Percentiles rank a stretch among this genome's conserved stretches.
These are phyloP conservation scores for Archips crataeganus DNA, from an alignment of 2,888 invertebrate genomes.

Conservation along the genomic window DNA sequence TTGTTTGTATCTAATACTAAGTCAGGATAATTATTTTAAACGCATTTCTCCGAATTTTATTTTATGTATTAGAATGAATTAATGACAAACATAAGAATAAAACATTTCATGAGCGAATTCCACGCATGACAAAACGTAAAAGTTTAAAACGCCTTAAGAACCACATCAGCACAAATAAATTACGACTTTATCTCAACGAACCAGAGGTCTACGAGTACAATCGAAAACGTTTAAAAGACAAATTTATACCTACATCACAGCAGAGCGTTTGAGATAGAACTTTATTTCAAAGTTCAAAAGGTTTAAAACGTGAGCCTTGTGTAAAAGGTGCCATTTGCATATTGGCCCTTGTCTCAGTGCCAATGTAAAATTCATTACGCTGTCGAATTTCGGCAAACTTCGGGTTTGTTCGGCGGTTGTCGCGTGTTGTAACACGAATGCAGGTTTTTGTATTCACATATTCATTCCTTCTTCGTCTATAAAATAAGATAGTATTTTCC, in stretches of 20 bases:
- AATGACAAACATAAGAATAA: conserved; percentile 4
- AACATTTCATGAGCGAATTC: conserved; percentile 3
- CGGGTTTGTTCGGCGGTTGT: conserved; percentile 9
- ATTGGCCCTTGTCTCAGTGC: conserved; percentile 14
- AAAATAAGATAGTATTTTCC: no score
- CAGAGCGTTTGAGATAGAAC: neutral
- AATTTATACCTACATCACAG: neutral
- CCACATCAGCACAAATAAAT: neutral
- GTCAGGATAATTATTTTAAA: neutral
- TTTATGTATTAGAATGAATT: conserved; percentile 6
- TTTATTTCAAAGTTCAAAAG: neutral
- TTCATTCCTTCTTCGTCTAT: no score
- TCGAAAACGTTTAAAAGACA: neutral
- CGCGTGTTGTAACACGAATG: neutral
- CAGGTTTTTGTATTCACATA: no score
- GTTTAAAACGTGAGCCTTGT: conserved; percentile 3
- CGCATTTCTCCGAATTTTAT: neutral
- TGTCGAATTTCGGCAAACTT: conserved; percentile 21
- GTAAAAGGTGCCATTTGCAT: conserved; percentile 34
- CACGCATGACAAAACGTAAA: neutral
- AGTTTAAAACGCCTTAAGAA: neutral
- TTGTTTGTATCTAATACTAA: neutral
- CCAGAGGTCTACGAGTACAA: neutral
- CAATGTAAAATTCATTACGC: conserved; percentile 39
- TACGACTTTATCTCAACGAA: neutral